A percentile compares a stretch with the other conserved stretches of the same genome.
phyloP scores from a whole-genome alignment of 2,888 invertebrate genomes.

The Ptychoptera contaminata region DNA sequence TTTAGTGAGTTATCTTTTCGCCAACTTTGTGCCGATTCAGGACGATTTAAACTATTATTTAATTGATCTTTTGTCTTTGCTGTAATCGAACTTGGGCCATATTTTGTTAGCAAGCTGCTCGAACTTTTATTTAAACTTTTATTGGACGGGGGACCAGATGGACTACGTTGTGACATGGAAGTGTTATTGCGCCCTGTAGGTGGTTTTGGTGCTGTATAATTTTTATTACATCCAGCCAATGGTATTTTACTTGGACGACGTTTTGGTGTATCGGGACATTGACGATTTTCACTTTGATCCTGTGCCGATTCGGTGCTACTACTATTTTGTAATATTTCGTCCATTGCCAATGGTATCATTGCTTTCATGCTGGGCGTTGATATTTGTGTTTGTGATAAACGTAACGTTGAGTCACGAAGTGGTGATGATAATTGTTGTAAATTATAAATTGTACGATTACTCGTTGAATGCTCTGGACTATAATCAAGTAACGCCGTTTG shows the following conservation, averaged over 20 bases:
- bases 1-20: conserved; percentile 19
- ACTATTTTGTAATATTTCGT: conserved; percentile 34
- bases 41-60: conserved; percentile 27
- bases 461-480: conserved; percentile 20
- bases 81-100: conserved; percentile 12
- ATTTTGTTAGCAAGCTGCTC: conserved; percentile 23
- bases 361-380: conserved; percentile 41
- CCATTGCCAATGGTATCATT: conserved; percentile 39
- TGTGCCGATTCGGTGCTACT: conserved; percentile 50
- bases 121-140: conserved; percentile 29
- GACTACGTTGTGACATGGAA: conserved; percentile 4
- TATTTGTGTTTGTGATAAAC: conserved; percentile 22
- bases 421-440: conserved; percentile 26
- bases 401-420: conserved; percentile 18
- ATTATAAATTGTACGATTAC: no score
- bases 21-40: conserved; percentile 38
- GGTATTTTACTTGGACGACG: conserved; percentile 55
- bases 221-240: conserved; percentile 37
- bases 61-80: conserved; percentile 3
- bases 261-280: conserved; percentile 14
- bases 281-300: conserved; percentile 33
- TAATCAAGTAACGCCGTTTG: conserved; percentile 12
- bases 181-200: conserved; percentile 28
- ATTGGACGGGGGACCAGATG: conserved; percentile 18
- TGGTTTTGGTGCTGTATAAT: conserved; percentile 45